phyloP scores from a whole-genome alignment of 2,113 vertebrate genomes.

The Acanthochromis polyacanthus region DNA sequence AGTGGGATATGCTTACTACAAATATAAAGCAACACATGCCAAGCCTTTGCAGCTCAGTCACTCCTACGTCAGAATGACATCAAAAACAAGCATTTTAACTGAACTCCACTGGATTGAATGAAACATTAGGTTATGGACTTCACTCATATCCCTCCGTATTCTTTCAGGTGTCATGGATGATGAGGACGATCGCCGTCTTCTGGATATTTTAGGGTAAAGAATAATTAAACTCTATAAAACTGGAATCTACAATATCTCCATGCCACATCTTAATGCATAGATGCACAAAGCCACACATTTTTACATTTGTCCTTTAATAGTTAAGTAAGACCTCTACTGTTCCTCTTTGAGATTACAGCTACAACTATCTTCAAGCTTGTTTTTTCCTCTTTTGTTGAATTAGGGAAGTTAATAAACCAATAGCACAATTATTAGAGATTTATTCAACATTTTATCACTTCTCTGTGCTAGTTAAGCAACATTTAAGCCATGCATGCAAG shows the following conservation, averaged over 20 bases:
- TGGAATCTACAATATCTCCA: not conserved
- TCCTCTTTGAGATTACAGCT: conserved; percentile 5
- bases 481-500: not conserved
- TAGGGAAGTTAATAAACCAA: not conserved
- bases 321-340: not conserved
- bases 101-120: too few relatives aligned
- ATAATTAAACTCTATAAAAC: not conserved
- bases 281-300: not conserved
- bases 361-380: not conserved
- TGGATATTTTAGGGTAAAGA: conserved; percentile 99
- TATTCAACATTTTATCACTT: not conserved
- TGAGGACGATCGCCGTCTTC: conserved; percentile 99
- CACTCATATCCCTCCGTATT: conserved; percentile 28
- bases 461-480: not conserved
- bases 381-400: conserved; percentile 8
- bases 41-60: not conserved
- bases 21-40: conserved; percentile 1
- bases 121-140: too few relatives aligned
- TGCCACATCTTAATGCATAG: not conserved
- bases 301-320: not conserved
- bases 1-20: conserved; percentile 55
- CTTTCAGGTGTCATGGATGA: conserved; percentile 99
- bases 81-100: not conserved
- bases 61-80: not conserved
- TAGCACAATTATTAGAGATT: not conserved